Percentiles rank a stretch among this genome's conserved stretches.
These are phyloP conservation scores for Elachura formosa DNA, from an alignment of 2,113 vertebrate species.

Conservation along the genomic window DNA sequence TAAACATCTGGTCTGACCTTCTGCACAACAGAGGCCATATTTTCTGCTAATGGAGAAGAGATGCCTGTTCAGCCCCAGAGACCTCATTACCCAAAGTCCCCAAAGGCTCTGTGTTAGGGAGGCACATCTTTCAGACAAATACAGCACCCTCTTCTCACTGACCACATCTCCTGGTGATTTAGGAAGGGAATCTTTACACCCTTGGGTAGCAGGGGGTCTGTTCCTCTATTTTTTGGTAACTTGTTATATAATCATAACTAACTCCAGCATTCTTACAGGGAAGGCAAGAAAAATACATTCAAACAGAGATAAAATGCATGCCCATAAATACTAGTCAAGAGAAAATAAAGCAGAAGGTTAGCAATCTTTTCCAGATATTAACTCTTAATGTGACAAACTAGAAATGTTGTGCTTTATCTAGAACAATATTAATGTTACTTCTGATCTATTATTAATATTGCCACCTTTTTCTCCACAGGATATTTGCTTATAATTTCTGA, in stretches of 20 bases:
- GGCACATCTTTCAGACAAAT: not conserved
- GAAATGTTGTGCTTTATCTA: not conserved
- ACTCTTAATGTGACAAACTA: not conserved
- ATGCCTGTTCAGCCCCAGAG: constrained; percentile 40
- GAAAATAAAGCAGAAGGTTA: not conserved
- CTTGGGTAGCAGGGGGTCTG: not conserved
- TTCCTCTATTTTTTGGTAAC: not conserved
- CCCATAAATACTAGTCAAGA: not conserved
- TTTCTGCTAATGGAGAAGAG: constrained; percentile 48
- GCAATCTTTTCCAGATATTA: not conserved
- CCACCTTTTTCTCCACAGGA: not conserved
- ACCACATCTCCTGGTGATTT: not conserved
- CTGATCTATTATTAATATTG: not conserved
- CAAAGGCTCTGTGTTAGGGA: not conserved
- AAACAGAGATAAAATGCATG: not conserved
- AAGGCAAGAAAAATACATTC: not conserved
- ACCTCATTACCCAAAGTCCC: constrained; percentile 43
- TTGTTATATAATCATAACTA: not conserved
- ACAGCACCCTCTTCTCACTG: not conserved
- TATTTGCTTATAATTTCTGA: not conserved
- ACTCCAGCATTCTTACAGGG: not conserved
- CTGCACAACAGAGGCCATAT: constrained; percentile 16
- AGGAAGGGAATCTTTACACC: not conserved
- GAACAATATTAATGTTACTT: not conserved
- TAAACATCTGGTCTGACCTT: constrained; percentile 42